Base-by-base conservation (phyloP, 2,888 invertebrate species). In the Drosophila melanosoma region DNA sequence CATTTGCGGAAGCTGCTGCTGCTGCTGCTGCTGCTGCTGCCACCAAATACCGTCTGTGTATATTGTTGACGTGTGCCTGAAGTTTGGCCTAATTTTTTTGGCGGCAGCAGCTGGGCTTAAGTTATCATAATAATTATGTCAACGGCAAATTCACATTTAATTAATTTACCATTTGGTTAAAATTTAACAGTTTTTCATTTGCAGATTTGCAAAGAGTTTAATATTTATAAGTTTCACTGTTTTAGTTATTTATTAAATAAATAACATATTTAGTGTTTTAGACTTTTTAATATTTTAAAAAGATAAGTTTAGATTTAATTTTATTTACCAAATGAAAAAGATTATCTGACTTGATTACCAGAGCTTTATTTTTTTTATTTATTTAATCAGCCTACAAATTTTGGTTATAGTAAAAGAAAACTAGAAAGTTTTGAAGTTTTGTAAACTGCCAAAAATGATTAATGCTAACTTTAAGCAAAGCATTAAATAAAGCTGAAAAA, bases 1-100 rank as follows among this genome's bases (percentile, higher is more conserved):
- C 8, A 52, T 20, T 38, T 20, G 36, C 20, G 17, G 36, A 17
- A 45, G 51, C 45, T 45, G 29, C 40, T 42, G 58, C 35, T 20
- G 32, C 17, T 36, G 58, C 35, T 20, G 32, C 17, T 36, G 87
- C 78, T 26, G 26, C 26, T 26, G 36, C 65, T 81, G 89, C 83
- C 73, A 64, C 76, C 63, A 71, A 69, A 71, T 29, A 29, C 40
- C 8, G 35, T 56, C 26, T 26, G 29, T 62, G 38, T 54, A 53
- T 29, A 8, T 40, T 56, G 38, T 20, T 40, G 67, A 36, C 20
- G 29, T 36, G 32, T 40, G 36, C 20, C 20, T 23, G 32, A 40
- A 8, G 6, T 32, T 40, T 58, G 70, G 57, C 68, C 69, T 70
- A 49, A 38, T 67, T 67, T 33, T 23, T 2, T 3, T 3, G 10